Conservation (phyloP, 2,888 invertebrate species). For the Eubasilissa splendida region DNA sequence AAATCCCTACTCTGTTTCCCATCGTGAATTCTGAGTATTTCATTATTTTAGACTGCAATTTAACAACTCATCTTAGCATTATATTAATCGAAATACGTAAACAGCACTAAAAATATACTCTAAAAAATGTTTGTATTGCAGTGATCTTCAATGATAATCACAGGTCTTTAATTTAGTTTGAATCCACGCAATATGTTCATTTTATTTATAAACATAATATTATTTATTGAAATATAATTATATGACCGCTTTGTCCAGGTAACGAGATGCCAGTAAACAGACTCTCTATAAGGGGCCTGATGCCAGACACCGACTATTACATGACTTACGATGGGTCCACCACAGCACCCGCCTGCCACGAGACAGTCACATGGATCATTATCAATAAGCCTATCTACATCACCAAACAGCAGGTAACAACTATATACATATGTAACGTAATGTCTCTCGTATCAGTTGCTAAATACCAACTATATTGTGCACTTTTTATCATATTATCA, state of each 20-base stretch:
- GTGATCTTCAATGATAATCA: too few species aligned
- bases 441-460: not conserved
- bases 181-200: too few species aligned
- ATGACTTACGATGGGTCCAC: constrained; percentile 99
- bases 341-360: constrained; percentile 97
- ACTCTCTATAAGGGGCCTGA: constrained; percentile 87
- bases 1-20: too few species aligned
- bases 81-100: too few species aligned
- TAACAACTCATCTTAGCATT: too few species aligned
- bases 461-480: not conserved
- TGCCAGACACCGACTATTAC: constrained; percentile 95
- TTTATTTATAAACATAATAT: too few species aligned
- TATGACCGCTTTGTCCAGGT: constrained; percentile 70
- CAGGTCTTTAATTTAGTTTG: too few species aligned
- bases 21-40: too few species aligned
- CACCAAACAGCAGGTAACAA: constrained; percentile 92
- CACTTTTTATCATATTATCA: not conserved
- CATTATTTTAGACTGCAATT: too few species aligned
- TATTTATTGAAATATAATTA: too few species aligned
- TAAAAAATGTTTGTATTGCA: too few species aligned
- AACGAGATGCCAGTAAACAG: constrained; percentile 88
- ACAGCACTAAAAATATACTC: too few species aligned
- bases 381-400: constrained; percentile 98
- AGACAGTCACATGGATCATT: constrained; percentile 98
- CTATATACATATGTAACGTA: not conserved